These are phyloP conservation scores for Oryzias melastigma DNA, from an alignment of 2,113 vertebrate species.

Conservation along the genomic window DNA sequence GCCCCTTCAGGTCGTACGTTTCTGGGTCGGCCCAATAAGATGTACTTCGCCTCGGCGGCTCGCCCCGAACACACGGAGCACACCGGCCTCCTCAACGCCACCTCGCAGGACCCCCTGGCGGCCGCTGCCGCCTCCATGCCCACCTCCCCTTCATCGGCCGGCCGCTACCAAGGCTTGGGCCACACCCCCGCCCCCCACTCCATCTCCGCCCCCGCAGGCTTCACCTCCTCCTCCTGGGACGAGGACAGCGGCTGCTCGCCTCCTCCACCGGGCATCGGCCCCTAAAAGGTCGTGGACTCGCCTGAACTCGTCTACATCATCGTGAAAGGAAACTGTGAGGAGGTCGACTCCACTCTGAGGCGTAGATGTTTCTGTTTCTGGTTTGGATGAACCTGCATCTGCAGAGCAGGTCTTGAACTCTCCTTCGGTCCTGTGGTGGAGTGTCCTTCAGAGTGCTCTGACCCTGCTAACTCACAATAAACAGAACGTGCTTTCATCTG, in stretches of 20 bases:
- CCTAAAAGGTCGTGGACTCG: background rate
- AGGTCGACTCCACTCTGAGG: background rate
- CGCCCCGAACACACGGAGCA: conserved; percentile 87
- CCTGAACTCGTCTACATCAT: background rate
- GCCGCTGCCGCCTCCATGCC: conserved; percentile 83
- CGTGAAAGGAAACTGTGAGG: background rate
- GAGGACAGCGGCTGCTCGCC: conserved; percentile 47
- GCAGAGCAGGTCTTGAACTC: background rate
- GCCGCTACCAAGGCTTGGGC: conserved; percentile 92
- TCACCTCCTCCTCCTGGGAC: conserved; percentile 60
- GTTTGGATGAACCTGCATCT: conserved; percentile 30
- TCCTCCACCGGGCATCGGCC: background rate
- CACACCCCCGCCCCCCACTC: conserved; percentile 87
- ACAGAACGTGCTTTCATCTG: background rate
- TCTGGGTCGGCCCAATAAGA: conserved; percentile 89
- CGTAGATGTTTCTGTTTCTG: conserved; percentile 37
- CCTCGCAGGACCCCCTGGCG: conserved; percentile 82
- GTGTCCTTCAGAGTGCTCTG: conserved; percentile 6
- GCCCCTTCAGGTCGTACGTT: conserved; percentile 83
- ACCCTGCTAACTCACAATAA: conserved; percentile 17
- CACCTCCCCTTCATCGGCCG: conserved; percentile 81
- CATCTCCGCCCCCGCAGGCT: conserved; percentile 73
- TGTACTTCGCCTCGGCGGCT: conserved; percentile 81
- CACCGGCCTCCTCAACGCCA: conserved; percentile 86
- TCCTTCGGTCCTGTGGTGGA: conserved; percentile 7